A percentile compares a stretch with the other conserved stretches of the same genome.
phyloP scores from a whole-genome alignment of 2,888 invertebrate species.

The Acanthacorydalis orientalis region DNA sequence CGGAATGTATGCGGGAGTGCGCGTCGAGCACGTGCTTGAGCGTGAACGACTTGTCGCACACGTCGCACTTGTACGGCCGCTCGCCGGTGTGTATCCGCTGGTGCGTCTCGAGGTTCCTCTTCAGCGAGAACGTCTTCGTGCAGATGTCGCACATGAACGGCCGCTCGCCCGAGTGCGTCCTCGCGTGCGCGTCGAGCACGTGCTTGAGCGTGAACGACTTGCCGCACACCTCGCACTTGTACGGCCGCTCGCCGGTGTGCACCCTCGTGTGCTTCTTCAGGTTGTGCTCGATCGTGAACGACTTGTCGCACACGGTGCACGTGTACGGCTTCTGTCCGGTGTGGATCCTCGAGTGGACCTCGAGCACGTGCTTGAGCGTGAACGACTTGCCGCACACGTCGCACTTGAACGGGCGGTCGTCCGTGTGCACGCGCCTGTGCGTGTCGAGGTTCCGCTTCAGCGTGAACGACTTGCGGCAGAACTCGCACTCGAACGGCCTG shows the following conservation, averaged over 20 bases:
- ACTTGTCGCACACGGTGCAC: constrained; percentile 86
- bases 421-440: background rate
- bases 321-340: constrained; percentile 51
- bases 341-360: background rate
- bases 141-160: constrained; percentile 87
- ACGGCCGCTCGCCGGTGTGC: constrained; percentile 90
- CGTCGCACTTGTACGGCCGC: background rate
- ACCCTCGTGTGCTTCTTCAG: constrained; percentile 81
- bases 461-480: background rate
- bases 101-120: constrained; percentile 88
- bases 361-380: background rate
- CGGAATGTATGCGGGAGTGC: background rate
- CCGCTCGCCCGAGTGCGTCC: constrained; percentile 82
- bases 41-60: background rate
- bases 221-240: constrained; percentile 87
- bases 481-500: background rate
- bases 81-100: constrained; percentile 63
- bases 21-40: background rate
- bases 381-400: background rate
- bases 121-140: constrained; percentile 71
- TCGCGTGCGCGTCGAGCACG: constrained; percentile 45
- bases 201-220: constrained; percentile 90
- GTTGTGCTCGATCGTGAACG: constrained; percentile 78
- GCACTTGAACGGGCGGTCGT: background rate
- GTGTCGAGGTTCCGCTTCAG: background rate